These are phyloP conservation scores for Drosophila algonquin DNA, from an alignment of 2,888 invertebrate genomes.

Conservation along the genomic window DNA sequence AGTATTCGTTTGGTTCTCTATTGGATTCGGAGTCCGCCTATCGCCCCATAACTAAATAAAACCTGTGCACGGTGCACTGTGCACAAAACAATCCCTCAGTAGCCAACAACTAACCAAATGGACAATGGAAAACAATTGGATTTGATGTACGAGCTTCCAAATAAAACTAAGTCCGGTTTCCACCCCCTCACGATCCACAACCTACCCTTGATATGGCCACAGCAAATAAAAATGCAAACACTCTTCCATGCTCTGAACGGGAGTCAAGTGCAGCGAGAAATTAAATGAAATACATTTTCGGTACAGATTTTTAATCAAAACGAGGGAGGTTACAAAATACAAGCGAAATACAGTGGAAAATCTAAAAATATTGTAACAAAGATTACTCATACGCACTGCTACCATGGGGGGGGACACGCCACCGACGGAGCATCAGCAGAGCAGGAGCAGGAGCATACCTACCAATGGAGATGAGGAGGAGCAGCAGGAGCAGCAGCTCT, in stretches of 20 bases:
- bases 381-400: neutral
- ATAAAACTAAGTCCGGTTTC: constrained; percentile 19
- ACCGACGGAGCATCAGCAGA: too few species aligned
- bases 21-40: too few species aligned
- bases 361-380: constrained; percentile 19
- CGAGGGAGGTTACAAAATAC: neutral
- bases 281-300: constrained; percentile 68
- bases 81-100: constrained; percentile 5
- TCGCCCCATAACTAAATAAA: too few species aligned
- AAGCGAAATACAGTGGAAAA: constrained; percentile 12
- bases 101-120: constrained; percentile 41
- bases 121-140: constrained; percentile 51
- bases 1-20: too few species aligned
- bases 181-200: neutral
- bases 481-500: constrained; percentile 31
- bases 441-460: neutral
- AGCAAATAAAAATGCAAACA: constrained; percentile 72
- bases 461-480: constrained; percentile 27
- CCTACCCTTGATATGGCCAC: constrained; percentile 42
- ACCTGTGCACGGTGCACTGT: too few species aligned
- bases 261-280: constrained; percentile 46
- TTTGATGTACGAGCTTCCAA: constrained; percentile 62
- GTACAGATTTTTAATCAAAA: constrained; percentile 69
- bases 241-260: constrained; percentile 48
- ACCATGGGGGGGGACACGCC: too few species aligned